A percentile compares a stretch with the other conserved stretches of the same genome.
These are phyloP conservation scores for Synergus gifuensis DNA, from an alignment of 2,888 invertebrate species.

Conservation along the genomic window DNA sequence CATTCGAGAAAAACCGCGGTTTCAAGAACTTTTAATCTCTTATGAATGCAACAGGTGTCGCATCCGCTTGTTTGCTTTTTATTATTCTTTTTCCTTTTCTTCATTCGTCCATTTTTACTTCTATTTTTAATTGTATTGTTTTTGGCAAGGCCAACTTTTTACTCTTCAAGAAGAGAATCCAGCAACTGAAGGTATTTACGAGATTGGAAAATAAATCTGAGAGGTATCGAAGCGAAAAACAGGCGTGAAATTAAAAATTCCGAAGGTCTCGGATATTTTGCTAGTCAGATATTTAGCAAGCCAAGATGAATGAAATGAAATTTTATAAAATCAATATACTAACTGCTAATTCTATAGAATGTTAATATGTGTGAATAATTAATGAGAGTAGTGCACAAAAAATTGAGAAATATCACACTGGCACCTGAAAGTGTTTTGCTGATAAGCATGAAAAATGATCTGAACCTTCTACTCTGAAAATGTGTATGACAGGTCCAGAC, in stretches of 20 bases:
- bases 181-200: neutral
- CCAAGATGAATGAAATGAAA: neutral
- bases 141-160: neutral
- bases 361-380: neutral
- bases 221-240: neutral
- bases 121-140: neutral
- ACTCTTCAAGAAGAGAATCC: neutral
- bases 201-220: slow-evolving; percentile 15
- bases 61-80: neutral
- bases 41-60: neutral
- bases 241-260: slow-evolving; percentile 18
- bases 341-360: neutral
- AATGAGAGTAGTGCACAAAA: neutral
- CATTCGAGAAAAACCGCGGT: neutral
- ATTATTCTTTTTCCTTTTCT: neutral
- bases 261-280: neutral
- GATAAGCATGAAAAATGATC: slow-evolving; percentile 11
- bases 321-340: neutral
- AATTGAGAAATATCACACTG: neutral
- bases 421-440: neutral
- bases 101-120: neutral
- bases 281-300: neutral
- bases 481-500: slow-evolving; percentile 18
- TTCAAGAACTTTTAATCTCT: neutral
- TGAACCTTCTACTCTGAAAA: neutral